Evolutionary conservation across 2,797 vertebrate species (phyloP), one percentile per base, ranked within the genome.

Genomic region (Chlorospingus flavigularis): DNA sequence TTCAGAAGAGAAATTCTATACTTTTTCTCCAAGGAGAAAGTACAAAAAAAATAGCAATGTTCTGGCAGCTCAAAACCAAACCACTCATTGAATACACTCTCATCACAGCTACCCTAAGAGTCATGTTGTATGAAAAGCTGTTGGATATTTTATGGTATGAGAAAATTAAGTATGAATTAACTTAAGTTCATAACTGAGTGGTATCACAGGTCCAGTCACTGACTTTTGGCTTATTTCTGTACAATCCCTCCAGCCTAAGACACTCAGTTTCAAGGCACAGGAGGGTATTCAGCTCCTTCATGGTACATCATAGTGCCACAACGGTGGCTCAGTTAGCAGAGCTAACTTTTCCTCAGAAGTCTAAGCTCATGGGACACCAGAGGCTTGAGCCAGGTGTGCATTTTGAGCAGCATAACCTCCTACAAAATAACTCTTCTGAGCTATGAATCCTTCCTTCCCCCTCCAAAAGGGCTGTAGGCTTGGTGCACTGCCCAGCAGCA

Each of bases 111-210:
- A 43, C 13, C 13, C 8, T 12, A 28, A 61, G 5, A 45, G 12
- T 5, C n/a, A 37, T 0, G 7, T 4, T 26, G 5, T 18, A 39
- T 6, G 8, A 9, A 55, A 31, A 50, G 14, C 5, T 48, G 11
- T 6, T 71, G 11, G 33, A 3, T 48, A 73, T 39, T 61, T 67
- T 18, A 62, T 6, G 14, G 53, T 10, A 54, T 66, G 35, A 42
- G 24, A 65, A 80, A 67, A 3, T 13, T 14, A 47, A 78, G 8
- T 20, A 50, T 12, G 10, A 47, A 37, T n/a, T 42, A 71, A 73
- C 8, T 55, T 40, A 26, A 2, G 25, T 25, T 42, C 9, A 5
- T 13, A 73, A 67, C 12, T 19, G 15, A 50, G 31, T 13, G 12
- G 7, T 19, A 54, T 28, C 47, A 43, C 31, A 60, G 31, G 15